Percentiles rank a stretch among this genome's conserved stretches.
Evolutionary conservation across 2,888 invertebrate genomes (phyloP).

Genomic region (Melanophora roralis): DNA sequence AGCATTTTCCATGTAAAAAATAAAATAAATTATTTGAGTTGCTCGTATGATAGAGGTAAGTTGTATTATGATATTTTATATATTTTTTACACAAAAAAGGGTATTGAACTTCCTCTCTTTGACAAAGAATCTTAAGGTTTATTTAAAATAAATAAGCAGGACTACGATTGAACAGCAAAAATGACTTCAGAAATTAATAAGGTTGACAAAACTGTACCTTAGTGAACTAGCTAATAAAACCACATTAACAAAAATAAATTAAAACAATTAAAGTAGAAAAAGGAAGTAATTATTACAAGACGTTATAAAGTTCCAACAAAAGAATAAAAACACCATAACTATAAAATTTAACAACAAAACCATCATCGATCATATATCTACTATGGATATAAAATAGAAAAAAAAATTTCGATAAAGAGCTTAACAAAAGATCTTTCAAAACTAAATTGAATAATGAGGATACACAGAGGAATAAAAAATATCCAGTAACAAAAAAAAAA

Average conservation of each 20-base stretch:
- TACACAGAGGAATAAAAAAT: neutral
- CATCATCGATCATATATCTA: constrained; percentile 30
- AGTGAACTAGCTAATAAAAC: constrained; percentile 5
- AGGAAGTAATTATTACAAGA: constrained; percentile 32
- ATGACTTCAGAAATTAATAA: too few relatives aligned
- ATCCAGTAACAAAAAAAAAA: neutral
- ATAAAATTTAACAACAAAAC: neutral
- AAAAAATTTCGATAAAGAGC: neutral
- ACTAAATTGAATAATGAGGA: constrained; percentile 14
- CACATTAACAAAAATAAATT: constrained; percentile 21
- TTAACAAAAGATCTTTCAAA: neutral
- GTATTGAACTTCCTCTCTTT: too few relatives aligned
- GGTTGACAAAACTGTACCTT: constrained; percentile 9
- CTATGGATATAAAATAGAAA: neutral
- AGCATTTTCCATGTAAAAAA: too few relatives aligned
- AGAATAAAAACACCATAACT: constrained; percentile 4
- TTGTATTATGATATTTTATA: too few relatives aligned
- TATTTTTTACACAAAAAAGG: too few relatives aligned
- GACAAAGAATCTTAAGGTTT: too few relatives aligned
- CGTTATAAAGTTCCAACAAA: neutral
- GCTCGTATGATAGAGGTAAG: too few relatives aligned
- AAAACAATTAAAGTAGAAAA: constrained; percentile 19
- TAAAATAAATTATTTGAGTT: too few relatives aligned
- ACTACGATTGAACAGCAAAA: too few relatives aligned
- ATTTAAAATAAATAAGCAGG: too few relatives aligned